phyloP scores from a whole-genome alignment of 2,888 invertebrate species.

The Tricholauxania praeusta region DNA sequence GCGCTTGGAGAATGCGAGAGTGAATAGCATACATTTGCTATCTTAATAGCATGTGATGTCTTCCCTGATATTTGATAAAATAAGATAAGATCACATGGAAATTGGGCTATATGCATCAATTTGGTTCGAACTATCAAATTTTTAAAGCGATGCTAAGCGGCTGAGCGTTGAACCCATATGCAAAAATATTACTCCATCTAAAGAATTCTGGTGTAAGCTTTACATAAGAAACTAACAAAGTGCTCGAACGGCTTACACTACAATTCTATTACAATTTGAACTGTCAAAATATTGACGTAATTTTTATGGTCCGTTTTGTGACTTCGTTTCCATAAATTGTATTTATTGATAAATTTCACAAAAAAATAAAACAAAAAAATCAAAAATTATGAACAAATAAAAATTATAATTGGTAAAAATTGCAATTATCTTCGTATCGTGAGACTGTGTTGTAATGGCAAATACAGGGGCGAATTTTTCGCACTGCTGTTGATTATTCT shows the following conservation, averaged over 20 bases:
- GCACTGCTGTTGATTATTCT: constrained; percentile 18
- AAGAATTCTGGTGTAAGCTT: too few species aligned
- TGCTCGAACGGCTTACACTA: constrained; percentile 30
- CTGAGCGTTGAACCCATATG: too few species aligned
- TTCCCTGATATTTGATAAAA: too few species aligned
- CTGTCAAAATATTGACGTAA: constrained; percentile 54
- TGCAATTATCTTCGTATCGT: background rate
- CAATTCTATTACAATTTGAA: constrained; percentile 29
- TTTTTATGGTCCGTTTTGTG: constrained; percentile 44
- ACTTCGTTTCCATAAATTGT: constrained; percentile 39
- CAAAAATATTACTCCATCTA: too few species aligned
- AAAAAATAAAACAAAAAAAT: constrained; percentile 36
- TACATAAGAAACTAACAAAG: too few species aligned
- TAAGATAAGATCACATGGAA: too few species aligned
- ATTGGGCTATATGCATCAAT: too few species aligned
- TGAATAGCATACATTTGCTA: too few species aligned
- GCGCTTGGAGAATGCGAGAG: too few species aligned
- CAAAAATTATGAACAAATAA: constrained; percentile 41
- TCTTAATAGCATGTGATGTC: too few species aligned
- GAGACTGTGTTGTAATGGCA: constrained; percentile 1
- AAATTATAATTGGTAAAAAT: constrained; percentile 43
- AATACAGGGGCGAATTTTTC: constrained; percentile 30
- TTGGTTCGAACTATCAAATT: too few species aligned
- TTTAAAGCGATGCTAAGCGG: too few species aligned
- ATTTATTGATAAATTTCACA: constrained; percentile 41